These are phyloP conservation scores for Linurgus olivaceus DNA, from an alignment of 2,797 vertebrate species.

Conservation along the genomic window DNA sequence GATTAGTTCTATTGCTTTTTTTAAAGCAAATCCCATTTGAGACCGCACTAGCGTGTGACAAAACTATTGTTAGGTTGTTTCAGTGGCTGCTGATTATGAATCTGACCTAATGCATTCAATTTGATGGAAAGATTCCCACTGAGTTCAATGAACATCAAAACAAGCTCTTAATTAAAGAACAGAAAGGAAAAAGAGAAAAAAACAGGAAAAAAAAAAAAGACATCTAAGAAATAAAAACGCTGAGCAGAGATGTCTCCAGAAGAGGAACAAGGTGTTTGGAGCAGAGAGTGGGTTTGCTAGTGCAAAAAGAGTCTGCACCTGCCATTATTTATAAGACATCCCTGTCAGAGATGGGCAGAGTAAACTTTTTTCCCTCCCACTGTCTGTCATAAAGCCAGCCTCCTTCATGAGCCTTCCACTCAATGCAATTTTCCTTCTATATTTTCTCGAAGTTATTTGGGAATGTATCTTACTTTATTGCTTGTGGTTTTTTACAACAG, in stretches of 20 bases:
- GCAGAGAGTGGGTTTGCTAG: background rate
- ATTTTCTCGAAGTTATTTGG: background rate
- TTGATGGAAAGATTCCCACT: constrained; percentile 41
- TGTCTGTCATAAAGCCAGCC: background rate
- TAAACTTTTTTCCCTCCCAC: background rate
- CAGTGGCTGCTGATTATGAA: constrained; percentile 21
- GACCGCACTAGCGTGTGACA: background rate
- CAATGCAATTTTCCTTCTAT: background rate
- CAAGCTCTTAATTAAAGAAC: constrained; percentile 28
- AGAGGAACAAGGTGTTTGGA: background rate
- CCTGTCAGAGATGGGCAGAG: background rate
- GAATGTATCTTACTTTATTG: background rate
- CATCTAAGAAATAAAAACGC: background rate
- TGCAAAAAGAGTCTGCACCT: background rate
- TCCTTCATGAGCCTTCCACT: background rate
- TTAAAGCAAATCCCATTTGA: constrained; percentile 42
- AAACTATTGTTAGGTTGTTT: constrained; percentile 40
- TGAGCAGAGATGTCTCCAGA: background rate
- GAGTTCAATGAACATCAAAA: constrained; percentile 45
- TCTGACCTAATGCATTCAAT: constrained; percentile 40
- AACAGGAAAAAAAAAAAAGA: background rate
- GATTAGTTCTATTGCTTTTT: constrained; percentile 50
- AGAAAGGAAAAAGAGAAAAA: background rate
- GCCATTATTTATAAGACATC: background rate
- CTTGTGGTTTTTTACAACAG: background rate